Percentiles rank a stretch among this genome's conserved stretches.
Conservation (phyloP, 2,797 vertebrate species). For the Chelon auratus region DNA sequence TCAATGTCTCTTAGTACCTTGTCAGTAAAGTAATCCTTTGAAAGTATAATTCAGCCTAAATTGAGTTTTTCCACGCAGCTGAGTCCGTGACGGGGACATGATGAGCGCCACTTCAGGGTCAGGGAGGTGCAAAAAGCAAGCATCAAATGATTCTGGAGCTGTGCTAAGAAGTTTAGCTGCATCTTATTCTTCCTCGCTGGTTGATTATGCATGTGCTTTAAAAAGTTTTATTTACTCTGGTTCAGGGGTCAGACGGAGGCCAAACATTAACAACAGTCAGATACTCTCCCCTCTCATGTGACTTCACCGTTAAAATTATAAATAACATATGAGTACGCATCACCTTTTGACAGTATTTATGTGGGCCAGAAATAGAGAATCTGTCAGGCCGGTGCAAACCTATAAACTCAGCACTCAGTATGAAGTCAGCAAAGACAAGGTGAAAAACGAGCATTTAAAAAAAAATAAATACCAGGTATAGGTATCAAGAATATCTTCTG, state of each 20-base stretch:
- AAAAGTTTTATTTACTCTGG: slow-evolving; percentile 35
- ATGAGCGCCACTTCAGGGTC: slow-evolving; percentile 52
- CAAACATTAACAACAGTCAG: neutral
- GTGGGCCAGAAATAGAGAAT: slow-evolving; percentile 7
- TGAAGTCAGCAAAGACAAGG: neutral
- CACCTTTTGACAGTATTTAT: neutral
- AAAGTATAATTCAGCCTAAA: slow-evolving; percentile 58
- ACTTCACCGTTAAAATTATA: neutral
- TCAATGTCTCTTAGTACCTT: slow-evolving; percentile 35
- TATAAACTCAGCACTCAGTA: slow-evolving; percentile 3
- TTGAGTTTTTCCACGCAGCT: slow-evolving; percentile 56
- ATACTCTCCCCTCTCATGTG: neutral
- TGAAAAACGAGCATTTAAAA: neutral
- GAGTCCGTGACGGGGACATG: slow-evolving; percentile 58
- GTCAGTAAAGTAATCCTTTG: slow-evolving; percentile 44
- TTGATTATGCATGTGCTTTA: neutral
- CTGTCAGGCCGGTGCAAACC: slow-evolving; percentile 11
- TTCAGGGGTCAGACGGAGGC: slow-evolving; percentile 28
- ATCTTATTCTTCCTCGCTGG: slow-evolving; percentile 22
- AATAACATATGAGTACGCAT: neutral
- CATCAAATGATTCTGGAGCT: slow-evolving; percentile 49
- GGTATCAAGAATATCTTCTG: slow-evolving; percentile 51
- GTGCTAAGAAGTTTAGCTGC: slow-evolving; percentile 42
- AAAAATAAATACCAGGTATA: slow-evolving; percentile 21
- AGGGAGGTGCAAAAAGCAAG: slow-evolving; percentile 52